Conservation (phyloP, 1,140 invertebrate genomes). For the Drosophila santomea region DNA sequence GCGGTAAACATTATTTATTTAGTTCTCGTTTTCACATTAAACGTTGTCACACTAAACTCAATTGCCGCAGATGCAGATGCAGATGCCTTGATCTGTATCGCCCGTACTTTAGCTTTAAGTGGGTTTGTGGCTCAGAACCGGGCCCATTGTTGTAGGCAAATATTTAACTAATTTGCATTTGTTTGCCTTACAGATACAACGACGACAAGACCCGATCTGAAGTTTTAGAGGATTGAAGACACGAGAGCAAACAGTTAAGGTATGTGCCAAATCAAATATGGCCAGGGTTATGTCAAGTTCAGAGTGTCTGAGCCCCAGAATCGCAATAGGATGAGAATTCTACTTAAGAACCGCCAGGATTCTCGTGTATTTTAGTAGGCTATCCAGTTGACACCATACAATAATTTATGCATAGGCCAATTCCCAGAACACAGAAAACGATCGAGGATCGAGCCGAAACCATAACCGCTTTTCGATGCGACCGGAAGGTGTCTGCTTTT, state of each 20-base stretch:
- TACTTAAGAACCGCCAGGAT: slow-evolving; percentile 5
- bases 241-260: slow-evolving; percentile 64
- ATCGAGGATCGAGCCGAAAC: not conserved
- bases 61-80: slow-evolving; percentile 61
- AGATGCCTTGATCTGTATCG: slow-evolving; percentile 60
- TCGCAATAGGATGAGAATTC: slow-evolving; percentile 21
- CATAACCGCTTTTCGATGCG: not conserved
- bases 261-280: slow-evolving; percentile 58
- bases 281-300: slow-evolving; percentile 53
- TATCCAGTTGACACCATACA: not conserved
- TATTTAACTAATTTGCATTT: slow-evolving; percentile 79
- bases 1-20: slow-evolving; percentile 78
- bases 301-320: slow-evolving; percentile 8
- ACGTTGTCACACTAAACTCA: slow-evolving; percentile 81
- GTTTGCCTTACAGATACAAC: slow-evolving; percentile 68
- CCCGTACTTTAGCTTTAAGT: slow-evolving; percentile 70
- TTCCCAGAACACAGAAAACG: slow-evolving; percentile 12
- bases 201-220: slow-evolving; percentile 6
- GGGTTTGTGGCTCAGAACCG: slow-evolving; percentile 70
- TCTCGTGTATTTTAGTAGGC: not conserved
- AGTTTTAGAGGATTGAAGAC: slow-evolving; percentile 28
- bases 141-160: slow-evolving; percentile 55
- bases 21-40: slow-evolving; percentile 82
- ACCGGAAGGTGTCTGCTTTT: slow-evolving; percentile 17
- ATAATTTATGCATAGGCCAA: slow-evolving; percentile 5